phyloP scores from a whole-genome alignment of 2,888 invertebrate genomes.

The Melipona bicolor region DNA sequence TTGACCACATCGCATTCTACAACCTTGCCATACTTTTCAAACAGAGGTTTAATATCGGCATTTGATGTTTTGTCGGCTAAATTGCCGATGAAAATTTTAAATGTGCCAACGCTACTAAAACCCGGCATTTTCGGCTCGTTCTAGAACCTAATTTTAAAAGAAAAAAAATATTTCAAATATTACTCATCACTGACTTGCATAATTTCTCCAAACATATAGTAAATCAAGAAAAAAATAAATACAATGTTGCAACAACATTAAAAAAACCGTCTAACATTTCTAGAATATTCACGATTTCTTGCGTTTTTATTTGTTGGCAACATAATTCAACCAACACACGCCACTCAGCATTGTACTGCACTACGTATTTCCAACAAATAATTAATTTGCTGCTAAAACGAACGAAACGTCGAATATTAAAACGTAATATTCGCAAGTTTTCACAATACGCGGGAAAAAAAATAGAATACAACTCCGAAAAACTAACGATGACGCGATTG shows the following conservation, averaged over 20 bases:
- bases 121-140: slow-evolving; percentile 89
- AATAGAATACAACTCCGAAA: not conserved
- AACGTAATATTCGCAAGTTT: not conserved
- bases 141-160: slow-evolving; percentile 69
- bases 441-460: not conserved
- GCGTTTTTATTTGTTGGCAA: not conserved
- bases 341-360: not conserved
- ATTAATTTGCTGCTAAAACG: not conserved
- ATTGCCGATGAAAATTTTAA: slow-evolving; percentile 99
- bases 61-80: slow-evolving; percentile 96
- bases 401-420: not conserved
- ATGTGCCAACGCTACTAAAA: slow-evolving; percentile 93
- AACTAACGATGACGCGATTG: slow-evolving; percentile 57
- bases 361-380: not conserved
- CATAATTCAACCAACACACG: not conserved
- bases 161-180: slow-evolving; percentile 35
- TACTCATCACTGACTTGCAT: slow-evolving; percentile 5
- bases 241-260: not conserved
- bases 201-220: not conserved
- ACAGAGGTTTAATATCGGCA: slow-evolving; percentile 95
- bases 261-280: not conserved
- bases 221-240: not conserved
- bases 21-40: slow-evolving; percentile 98
- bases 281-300: not conserved
- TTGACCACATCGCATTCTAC: slow-evolving; percentile 99